These are phyloP conservation scores for Oophaga pumilio DNA, from an alignment of 2,113 vertebrate genomes.

Conservation along the genomic window DNA sequence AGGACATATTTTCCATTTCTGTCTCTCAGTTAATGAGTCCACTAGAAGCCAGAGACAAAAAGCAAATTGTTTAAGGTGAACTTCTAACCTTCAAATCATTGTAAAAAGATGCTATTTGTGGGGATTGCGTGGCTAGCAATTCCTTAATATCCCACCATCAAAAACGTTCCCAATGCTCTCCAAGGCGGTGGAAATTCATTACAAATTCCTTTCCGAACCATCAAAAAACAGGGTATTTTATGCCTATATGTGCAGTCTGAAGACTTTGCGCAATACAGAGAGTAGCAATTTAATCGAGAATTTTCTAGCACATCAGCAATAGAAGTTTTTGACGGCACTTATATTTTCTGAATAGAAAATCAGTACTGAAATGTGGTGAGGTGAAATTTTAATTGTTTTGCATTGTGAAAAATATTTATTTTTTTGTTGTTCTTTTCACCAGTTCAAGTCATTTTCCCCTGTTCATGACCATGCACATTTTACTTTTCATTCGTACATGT, in stretches of 20 bases:
- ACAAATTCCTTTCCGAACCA: neutral
- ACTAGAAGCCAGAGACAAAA: constrained; percentile 6
- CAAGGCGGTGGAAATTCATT: neutral
- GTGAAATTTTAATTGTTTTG: too few species aligned
- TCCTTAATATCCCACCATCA: neutral
- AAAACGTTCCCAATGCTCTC: neutral
- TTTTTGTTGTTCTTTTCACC: too few species aligned
- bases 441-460: too few species aligned
- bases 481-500: too few species aligned
- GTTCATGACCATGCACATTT: too few species aligned
- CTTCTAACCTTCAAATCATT: neutral
- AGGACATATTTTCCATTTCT: constrained; percentile 30
- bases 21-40: neutral
- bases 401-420: too few species aligned
- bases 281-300: neutral
- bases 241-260: neutral
- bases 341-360: too few species aligned
- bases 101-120: neutral
- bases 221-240: neutral
- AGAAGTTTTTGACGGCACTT: neutral
- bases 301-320: neutral
- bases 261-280: neutral
- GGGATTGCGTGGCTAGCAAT: neutral
- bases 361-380: too few species aligned
- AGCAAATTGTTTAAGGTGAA: constrained; percentile 3